Percentiles rank a stretch among this genome's conserved stretches.
Evolutionary conservation across 2,113 vertebrate genomes (phyloP).

Genomic region (Centropristis striata): DNA sequence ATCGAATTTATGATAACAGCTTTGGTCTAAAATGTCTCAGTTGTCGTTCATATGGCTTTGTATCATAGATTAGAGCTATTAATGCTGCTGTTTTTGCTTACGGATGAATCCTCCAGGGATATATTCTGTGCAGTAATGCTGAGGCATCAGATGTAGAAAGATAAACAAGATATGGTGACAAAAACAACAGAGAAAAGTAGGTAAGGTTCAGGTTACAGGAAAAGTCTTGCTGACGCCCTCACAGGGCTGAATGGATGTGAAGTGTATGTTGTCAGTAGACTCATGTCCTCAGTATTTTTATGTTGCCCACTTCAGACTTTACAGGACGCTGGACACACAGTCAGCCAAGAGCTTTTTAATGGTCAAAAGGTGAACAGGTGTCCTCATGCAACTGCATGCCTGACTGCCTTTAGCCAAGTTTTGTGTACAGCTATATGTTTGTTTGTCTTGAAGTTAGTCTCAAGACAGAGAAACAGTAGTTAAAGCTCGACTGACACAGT

Average conservation of each 20-base stretch:
- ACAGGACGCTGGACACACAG: slow-evolving; percentile 11
- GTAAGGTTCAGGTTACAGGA: not conserved
- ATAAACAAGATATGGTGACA: slow-evolving; percentile 28
- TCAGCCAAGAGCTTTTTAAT: slow-evolving; percentile 35
- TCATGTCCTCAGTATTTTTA: not conserved
- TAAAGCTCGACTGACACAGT: not conserved
- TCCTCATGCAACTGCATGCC: slow-evolving; percentile 3
- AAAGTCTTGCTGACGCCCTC: not conserved
- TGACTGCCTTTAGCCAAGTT: not conserved
- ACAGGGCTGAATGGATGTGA: slow-evolving; percentile 3
- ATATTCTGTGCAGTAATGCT: not conserved
- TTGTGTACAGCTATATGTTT: slow-evolving; percentile 3
- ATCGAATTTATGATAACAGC: slow-evolving; percentile 2
- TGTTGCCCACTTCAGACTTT: slow-evolving; percentile 11
- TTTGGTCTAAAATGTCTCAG: not conserved
- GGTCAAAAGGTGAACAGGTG: slow-evolving; percentile 61
- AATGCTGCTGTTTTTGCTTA: not conserved
- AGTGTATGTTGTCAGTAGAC: not conserved
- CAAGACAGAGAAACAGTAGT: not conserved
- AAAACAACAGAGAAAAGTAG: slow-evolving; percentile 13
- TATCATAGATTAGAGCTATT: not conserved
- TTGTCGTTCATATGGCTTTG: slow-evolving; percentile 10
- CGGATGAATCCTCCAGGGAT: not conserved
- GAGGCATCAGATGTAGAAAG: slow-evolving; percentile 4
- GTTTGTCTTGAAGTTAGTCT: not conserved